These are phyloP conservation scores for Pseudolaguvia tuberculata DNA, from an alignment of 2,113 vertebrate genomes.

Conservation along the genomic window DNA sequence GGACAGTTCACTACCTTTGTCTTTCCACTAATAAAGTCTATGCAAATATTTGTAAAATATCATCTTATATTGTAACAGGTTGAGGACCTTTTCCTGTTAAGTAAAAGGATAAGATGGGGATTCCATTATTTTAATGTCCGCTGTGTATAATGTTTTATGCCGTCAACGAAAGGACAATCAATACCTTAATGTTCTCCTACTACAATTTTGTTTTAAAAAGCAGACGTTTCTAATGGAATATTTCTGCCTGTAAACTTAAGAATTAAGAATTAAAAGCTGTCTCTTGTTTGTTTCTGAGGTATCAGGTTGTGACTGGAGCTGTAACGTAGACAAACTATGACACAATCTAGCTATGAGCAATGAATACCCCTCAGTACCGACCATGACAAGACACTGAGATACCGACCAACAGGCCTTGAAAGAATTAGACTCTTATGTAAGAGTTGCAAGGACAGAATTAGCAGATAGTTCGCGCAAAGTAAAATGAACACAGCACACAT, in stretches of 20 bases:
- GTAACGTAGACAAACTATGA: slow-evolving; percentile 22
- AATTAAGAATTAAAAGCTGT: slow-evolving; percentile 4
- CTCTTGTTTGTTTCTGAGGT: slow-evolving; percentile 22
- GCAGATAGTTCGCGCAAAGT: slow-evolving; percentile 21
- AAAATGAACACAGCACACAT: slow-evolving; percentile 6
- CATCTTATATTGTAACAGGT: background rate
- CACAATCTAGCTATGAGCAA: slow-evolving; percentile 22
- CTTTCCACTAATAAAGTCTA: no score
- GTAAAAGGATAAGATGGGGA: background rate
- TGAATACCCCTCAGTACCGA: slow-evolving; percentile 37
- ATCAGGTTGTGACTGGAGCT: slow-evolving; percentile 12
- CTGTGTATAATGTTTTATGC: background rate
- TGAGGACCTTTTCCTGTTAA: background rate
- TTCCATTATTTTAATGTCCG: no score
- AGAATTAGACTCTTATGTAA: slow-evolving; percentile 40
- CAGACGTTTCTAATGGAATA: background rate
- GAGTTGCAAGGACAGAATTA: slow-evolving; percentile 10
- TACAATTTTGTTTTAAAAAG: background rate
- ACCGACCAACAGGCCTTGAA: slow-evolving; percentile 23
- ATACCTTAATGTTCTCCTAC: background rate
- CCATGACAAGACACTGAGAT: slow-evolving; percentile 3
- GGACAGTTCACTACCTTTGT: no score
- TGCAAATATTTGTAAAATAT: background rate
- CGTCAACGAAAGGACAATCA: slow-evolving; percentile 11
- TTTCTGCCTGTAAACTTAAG: background rate